These are phyloP conservation scores for Drosophila melanosoma DNA, from an alignment of 2,888 invertebrate genomes.

Conservation along the genomic window DNA sequence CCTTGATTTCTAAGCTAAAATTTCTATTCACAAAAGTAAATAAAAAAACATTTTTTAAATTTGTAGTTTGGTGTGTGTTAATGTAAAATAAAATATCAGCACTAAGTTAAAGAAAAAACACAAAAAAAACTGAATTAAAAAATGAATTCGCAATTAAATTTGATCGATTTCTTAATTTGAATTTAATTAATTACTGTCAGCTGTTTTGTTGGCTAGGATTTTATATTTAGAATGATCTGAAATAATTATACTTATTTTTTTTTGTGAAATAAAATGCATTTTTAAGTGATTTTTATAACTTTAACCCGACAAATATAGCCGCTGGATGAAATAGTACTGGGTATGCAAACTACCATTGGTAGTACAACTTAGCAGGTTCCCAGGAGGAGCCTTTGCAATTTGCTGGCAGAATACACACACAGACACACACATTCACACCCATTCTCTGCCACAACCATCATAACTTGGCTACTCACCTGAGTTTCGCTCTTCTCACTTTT, in stretches of 20 bases:
- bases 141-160: not conserved
- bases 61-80: not conserved
- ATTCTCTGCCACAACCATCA: constrained; percentile 1
- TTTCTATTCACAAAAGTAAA: not conserved
- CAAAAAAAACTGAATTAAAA: not conserved
- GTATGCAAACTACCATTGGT: constrained; percentile 40
- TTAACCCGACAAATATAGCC: not conserved
- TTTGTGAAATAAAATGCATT: not conserved
- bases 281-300: not conserved
- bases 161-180: not conserved
- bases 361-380: constrained; percentile 48
- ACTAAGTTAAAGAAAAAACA: not conserved
- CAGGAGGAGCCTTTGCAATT: constrained; percentile 60
- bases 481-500: constrained; percentile 19
- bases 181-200: not conserved
- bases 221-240: not conserved
- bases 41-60: not conserved
- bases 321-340: not conserved
- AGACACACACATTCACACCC: constrained; percentile 2
- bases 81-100: not conserved
- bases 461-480: constrained; percentile 48
- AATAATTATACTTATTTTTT: not conserved
- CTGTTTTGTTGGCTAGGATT: not conserved
- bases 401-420: constrained; percentile 28
- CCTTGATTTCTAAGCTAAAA: too few relatives aligned